These are phyloP conservation scores for Eclectus roratus DNA, from an alignment of 2,113 vertebrate species.

Conservation along the genomic window DNA sequence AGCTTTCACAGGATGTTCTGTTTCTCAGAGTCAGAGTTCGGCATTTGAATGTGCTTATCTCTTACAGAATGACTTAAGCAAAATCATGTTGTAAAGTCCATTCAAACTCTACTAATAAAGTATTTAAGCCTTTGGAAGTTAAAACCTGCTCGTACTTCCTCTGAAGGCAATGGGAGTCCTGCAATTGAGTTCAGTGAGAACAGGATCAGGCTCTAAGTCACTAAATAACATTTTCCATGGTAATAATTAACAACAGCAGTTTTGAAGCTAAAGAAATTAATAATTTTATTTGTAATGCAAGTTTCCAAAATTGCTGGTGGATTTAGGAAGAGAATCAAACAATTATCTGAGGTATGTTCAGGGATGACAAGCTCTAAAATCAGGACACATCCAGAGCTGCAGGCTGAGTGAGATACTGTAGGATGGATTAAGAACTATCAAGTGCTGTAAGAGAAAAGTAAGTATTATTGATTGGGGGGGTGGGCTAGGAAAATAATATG, in stretches of 20 bases:
- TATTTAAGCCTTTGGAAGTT: conserved; percentile 27
- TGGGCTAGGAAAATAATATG: conserved; percentile 60
- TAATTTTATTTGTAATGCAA: conserved; percentile 38
- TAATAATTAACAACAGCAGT: conserved; percentile 66
- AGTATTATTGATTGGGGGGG: conserved; percentile 68
- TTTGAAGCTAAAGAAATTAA: conserved; percentile 44
- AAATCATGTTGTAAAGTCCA: neutral
- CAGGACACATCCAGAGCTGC: conserved; percentile 52
- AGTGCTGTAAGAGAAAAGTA: conserved; percentile 53
- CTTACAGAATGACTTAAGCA: conserved; percentile 8
- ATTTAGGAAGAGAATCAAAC: conserved; percentile 64
- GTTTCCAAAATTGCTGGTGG: conserved; percentile 48
- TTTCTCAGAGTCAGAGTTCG: neutral
- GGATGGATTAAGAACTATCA: conserved; percentile 66
- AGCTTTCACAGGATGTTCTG: neutral
- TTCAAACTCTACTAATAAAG: neutral
- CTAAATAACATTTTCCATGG: conserved; percentile 73
- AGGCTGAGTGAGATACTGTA: conserved; percentile 32
- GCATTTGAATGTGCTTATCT: neutral
- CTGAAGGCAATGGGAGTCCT: neutral
- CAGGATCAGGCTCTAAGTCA: conserved; percentile 51
- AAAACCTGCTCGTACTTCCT: conserved; percentile 1
- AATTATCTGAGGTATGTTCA: conserved; percentile 43
- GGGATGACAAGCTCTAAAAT: conserved; percentile 59
- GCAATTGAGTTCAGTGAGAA: neutral